phyloP scores from a whole-genome alignment of 2,888 invertebrate species.

The Enchytraeus crypticus region DNA sequence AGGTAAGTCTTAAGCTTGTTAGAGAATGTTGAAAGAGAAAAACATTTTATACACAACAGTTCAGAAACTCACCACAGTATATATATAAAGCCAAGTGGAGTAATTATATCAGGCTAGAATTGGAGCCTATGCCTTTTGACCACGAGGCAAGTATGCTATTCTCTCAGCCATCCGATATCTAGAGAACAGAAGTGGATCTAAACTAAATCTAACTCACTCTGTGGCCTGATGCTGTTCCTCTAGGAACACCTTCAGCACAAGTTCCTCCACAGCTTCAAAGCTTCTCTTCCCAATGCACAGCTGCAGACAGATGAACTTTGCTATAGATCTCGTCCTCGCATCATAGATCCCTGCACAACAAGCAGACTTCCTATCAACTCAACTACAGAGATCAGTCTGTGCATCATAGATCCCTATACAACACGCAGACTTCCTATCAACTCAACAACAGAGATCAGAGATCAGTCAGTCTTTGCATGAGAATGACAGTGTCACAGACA shows the following conservation, averaged over 20 bases:
- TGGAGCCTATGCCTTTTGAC: neutral
- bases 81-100: neutral
- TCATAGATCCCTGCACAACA: slow-evolving; percentile 56
- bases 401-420: slow-evolving; percentile 58
- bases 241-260: slow-evolving; percentile 53
- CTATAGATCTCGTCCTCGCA: slow-evolving; percentile 56
- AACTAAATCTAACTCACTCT: no score
- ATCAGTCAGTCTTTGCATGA: no score
- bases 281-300: slow-evolving; percentile 54
- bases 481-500: no score
- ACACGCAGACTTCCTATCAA: neutral
- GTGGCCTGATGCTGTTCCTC: slow-evolving; percentile 46
- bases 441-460: neutral
- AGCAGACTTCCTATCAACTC: neutral
- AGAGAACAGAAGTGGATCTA: no score
- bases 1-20: no score
- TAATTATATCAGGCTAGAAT: neutral
- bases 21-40: no score
- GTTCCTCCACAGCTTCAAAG: slow-evolving; percentile 57
- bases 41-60: neutral
- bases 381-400: slow-evolving; percentile 43
- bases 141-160: neutral
- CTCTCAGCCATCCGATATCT: no score
- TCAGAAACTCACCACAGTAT: neutral
- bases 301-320: slow-evolving; percentile 54